These are phyloP conservation scores for Vanessa tameamea DNA, from an alignment of 1,140 invertebrate species.

Conservation along the genomic window DNA sequence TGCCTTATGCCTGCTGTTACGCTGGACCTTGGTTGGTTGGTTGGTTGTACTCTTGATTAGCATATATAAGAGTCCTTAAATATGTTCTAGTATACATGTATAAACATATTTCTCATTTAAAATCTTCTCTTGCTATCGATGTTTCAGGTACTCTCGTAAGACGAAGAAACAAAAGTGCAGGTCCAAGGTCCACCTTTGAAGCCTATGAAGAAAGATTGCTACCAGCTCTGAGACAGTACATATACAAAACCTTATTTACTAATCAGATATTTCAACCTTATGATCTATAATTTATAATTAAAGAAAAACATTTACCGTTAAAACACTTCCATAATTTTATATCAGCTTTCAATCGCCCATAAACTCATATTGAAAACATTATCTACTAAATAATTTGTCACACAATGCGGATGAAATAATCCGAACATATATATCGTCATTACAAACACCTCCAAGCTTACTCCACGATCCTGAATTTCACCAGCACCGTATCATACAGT, in stretches of 20 bases:
- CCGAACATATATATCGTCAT: too few species aligned
- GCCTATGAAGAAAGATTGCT: conserved; percentile 92
- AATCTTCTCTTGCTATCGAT: background rate
- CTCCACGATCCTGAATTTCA: background rate
- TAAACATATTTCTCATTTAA: too few species aligned
- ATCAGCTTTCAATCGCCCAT: too few species aligned
- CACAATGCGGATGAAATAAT: too few species aligned
- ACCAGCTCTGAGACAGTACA: conserved; percentile 90
- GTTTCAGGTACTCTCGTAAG: conserved; percentile 76
- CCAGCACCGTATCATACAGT: background rate
- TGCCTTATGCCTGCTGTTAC: too few species aligned
- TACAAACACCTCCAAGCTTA: background rate
- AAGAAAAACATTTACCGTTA: conserved; percentile 1
- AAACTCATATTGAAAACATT: too few species aligned
- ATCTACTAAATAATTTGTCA: too few species aligned
- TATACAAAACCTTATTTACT: background rate
- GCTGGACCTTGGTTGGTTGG: too few species aligned
- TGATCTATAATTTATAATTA: background rate
- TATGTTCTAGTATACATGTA: too few species aligned
- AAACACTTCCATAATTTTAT: too few species aligned
- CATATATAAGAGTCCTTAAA: too few species aligned
- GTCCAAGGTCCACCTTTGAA: conserved; percentile 89
- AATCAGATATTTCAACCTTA: background rate
- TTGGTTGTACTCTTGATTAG: too few species aligned
- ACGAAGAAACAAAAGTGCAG: conserved; percentile 88